phyloP scores from a whole-genome alignment of 2,888 invertebrate species.

The Melanargia galathea region DNA sequence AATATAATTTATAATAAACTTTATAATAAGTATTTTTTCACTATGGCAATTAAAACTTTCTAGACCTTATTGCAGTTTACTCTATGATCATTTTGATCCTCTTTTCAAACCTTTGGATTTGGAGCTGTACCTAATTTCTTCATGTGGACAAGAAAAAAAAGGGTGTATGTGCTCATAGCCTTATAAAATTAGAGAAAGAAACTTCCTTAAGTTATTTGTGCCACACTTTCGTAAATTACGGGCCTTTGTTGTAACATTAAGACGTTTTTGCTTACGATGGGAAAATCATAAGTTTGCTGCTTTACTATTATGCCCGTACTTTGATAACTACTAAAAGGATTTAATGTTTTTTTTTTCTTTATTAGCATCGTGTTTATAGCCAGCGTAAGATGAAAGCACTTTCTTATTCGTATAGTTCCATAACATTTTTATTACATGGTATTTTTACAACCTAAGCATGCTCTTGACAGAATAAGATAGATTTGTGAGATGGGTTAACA shows the following conservation, averaged over 20 bases:
- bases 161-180: background rate
- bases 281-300: constrained; percentile 23
- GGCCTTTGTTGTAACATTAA: constrained; percentile 24
- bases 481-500: too few relatives aligned
- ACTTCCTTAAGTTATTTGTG: constrained; percentile 18
- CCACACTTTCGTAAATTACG: constrained; percentile 24
- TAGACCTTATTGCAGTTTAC: too few relatives aligned
- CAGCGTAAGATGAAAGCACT: background rate
- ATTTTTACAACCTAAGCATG: background rate
- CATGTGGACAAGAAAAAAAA: background rate
- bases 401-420: background rate
- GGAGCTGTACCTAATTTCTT: too few relatives aligned
- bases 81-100: too few relatives aligned
- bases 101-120: too few relatives aligned
- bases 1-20: too few relatives aligned
- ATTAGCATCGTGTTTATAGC: constrained; percentile 15
- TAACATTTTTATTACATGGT: background rate
- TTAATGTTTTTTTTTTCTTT: constrained; percentile 21
- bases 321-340: constrained; percentile 23
- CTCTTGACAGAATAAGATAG: too few relatives aligned
- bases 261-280: constrained; percentile 22
- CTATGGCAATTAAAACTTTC: too few relatives aligned
- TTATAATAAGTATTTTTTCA: too few relatives aligned
- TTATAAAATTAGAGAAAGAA: constrained; percentile 14
- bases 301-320: constrained; percentile 21